Evolutionary conservation across 2,888 invertebrate species (phyloP), one percentile per base, ranked within the genome.

Genomic region (Drosophila antonietae): DNA sequence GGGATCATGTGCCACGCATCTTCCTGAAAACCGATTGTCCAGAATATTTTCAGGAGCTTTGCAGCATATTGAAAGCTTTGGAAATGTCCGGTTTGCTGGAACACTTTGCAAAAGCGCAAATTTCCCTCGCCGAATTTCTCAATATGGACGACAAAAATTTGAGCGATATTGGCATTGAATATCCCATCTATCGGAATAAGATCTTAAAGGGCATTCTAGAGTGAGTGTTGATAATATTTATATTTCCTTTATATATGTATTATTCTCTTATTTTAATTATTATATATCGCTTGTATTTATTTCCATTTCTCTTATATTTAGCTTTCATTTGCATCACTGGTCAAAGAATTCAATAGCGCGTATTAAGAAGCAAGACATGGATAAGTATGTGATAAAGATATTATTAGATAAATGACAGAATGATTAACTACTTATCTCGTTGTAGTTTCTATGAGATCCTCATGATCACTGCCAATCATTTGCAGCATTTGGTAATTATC

Each of bases 281-380:
- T 41, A n/a, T 43, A 9, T 33, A 2, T 33, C 31, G 7, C 14
- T 47, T 15, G 2, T 12, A 20, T 44, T 20, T 44, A n/a, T 41
- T 20, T 43, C 2, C n/a, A n/a, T n/a, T 14, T 12, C 14, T n/a
- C 7, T 3, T 39, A 31, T 39, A 60, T 58, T 0, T 46, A 93
- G 93, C 69, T 93, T 92, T 67, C 93, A 93, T 73, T 79, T 92
- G 12, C 85, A 92, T 83, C 92, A 92, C 58, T 93, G 92, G 93
- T 86, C 91, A 0, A 90, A 76, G 23, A 90, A 85, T 39, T 89
- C 91, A 0, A 90, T 93, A 39, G 90, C 90, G 6, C 81, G 90
- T 14, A 88, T 92, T 5, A 87, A 82, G 52, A 66, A 46, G 15
- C 58, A 80, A 46, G 80, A 72, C 18, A 46, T 75, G 65, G 81